Percentiles rank a stretch among this genome's conserved stretches.
These are phyloP conservation scores for Odontocolon sp. DNA, from an alignment of 2,888 invertebrate species.

Conservation along the genomic window DNA sequence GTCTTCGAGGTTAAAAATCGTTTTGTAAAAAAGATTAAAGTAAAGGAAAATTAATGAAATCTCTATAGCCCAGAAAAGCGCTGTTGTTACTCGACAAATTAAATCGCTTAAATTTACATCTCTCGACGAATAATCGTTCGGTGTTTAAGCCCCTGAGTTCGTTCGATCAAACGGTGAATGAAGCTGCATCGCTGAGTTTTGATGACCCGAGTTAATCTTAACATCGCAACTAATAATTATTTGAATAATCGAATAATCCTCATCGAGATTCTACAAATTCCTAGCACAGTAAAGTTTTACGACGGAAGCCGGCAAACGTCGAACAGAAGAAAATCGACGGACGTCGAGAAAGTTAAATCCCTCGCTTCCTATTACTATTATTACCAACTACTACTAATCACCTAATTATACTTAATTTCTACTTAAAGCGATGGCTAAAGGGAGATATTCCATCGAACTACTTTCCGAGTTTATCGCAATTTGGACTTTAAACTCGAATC, in stretches of 20 bases:
- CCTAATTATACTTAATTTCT: conserved; percentile 25
- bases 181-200: background rate
- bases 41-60: background rate
- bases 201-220: background rate
- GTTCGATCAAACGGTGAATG: background rate
- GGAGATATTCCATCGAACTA: conserved; percentile 9
- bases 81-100: background rate
- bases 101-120: background rate
- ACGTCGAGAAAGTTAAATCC: background rate
- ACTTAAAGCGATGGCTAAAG: conserved; percentile 1
- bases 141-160: background rate
- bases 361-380: background rate
- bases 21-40: background rate
- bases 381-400: background rate
- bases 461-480: background rate
- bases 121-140: background rate
- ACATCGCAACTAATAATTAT: background rate
- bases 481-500: conserved; percentile 1
- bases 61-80: background rate
- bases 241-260: background rate
- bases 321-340: conserved; percentile 13
- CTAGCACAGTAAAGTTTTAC: background rate
- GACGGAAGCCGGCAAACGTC: background rate
- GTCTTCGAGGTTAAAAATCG: background rate
- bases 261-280: background rate